These are phyloP conservation scores for Sebastes itinus DNA, from an alignment of 2,797 vertebrate species.

Conservation along the genomic window DNA sequence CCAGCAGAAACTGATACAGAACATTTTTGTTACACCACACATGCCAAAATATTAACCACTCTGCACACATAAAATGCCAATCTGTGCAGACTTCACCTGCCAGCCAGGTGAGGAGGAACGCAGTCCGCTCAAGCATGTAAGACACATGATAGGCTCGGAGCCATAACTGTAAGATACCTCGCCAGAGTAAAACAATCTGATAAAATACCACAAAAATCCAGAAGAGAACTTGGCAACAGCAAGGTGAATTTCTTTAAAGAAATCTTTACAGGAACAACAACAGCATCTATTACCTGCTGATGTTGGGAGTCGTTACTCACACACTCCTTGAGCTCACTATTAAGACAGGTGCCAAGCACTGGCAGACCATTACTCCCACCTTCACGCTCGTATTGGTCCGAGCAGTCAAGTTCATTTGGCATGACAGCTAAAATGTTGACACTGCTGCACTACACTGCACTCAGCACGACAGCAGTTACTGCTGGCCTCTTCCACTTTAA, in stretches of 20 bases:
- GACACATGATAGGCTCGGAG: slow-evolving; percentile 34
- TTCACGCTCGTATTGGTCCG: slow-evolving; percentile 18
- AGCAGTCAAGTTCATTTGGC: slow-evolving; percentile 42
- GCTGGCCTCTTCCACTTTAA: slow-evolving; percentile 28
- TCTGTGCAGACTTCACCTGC: slow-evolving; percentile 24
- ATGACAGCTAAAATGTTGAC: slow-evolving; percentile 53
- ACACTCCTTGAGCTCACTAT: slow-evolving; percentile 8
- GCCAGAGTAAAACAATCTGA: not conserved
- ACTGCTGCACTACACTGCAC: slow-evolving; percentile 3
- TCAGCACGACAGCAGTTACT: slow-evolving; percentile 38
- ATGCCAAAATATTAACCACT: not conserved
- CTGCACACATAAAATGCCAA: slow-evolving; percentile 3
- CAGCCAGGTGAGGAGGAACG: slow-evolving; percentile 27
- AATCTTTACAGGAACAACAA: not conserved
- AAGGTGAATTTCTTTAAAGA: not conserved
- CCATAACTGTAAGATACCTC: slow-evolving; percentile 17
- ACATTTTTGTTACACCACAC: not conserved
- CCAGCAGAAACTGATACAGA: slow-evolving; percentile 29
- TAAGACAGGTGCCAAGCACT: slow-evolving; percentile 40
- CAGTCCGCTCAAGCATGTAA: not conserved
- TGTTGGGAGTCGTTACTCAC: slow-evolving; percentile 39
- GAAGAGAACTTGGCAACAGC: not conserved
- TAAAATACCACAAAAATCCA: slow-evolving; percentile 14
- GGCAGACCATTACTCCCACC: slow-evolving; percentile 28
- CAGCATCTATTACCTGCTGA: slow-evolving; percentile 33